Conservation (phyloP, 2,113 vertebrate genomes). For the Ceyx melanurus region DNA sequence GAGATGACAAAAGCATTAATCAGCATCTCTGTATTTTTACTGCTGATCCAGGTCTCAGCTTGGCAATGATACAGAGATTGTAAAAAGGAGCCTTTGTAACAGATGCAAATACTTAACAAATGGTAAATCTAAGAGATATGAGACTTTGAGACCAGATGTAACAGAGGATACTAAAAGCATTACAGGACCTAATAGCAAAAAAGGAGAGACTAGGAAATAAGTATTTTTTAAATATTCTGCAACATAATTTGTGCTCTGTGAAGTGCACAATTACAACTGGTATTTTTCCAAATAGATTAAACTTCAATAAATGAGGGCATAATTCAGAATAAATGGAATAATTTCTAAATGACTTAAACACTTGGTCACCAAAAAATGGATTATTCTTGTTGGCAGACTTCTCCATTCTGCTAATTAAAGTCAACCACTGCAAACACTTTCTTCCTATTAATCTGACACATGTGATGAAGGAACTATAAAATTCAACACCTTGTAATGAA, state of each 20-base stretch:
- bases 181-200: background rate
- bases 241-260: background rate
- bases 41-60: constrained; percentile 58
- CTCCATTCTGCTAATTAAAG: constrained; percentile 53
- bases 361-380: constrained; percentile 15
- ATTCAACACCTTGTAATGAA: constrained; percentile 42
- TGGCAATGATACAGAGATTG: constrained; percentile 44
- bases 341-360: background rate
- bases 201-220: background rate
- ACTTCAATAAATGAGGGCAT: background rate
- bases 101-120: constrained; percentile 60
- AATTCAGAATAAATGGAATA: constrained; percentile 45
- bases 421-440: constrained; percentile 43
- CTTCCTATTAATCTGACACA: constrained; percentile 43
- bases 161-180: background rate
- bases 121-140: constrained; percentile 41
- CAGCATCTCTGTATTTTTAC: constrained; percentile 62
- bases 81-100: constrained; percentile 55
- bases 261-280: background rate
- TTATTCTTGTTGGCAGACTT: constrained; percentile 45
- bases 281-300: constrained; percentile 11
- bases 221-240: background rate
- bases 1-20: constrained; percentile 74
- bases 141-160: background rate
- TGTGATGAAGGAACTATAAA: constrained; percentile 46